Evolutionary conservation across 1,140 invertebrate species (phyloP).

Genomic region (Samia ricini): DNA sequence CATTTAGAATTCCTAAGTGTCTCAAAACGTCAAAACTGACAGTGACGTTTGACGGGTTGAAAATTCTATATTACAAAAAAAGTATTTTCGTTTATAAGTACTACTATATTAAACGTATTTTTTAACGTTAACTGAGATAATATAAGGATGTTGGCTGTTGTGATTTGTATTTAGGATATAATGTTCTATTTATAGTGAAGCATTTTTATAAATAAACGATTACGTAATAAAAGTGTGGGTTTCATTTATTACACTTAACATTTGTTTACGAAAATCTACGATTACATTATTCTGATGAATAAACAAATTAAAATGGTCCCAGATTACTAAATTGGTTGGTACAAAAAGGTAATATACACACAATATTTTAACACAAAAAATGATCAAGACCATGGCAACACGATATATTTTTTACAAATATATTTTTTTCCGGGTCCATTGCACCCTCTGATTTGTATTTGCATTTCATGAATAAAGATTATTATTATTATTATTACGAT

Average conservation of each 20-base stretch:
- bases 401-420: too few relatives aligned
- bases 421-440: too few relatives aligned
- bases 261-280: too few relatives aligned
- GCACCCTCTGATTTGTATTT: too few relatives aligned
- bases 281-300: too few relatives aligned
- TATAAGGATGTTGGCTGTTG: constrained; percentile 43
- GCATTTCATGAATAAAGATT: too few relatives aligned
- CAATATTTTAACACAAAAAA: too few relatives aligned
- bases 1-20: not conserved
- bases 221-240: constrained; percentile 19
- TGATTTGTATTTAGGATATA: constrained; percentile 52
- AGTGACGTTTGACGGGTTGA: not conserved
- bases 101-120: not conserved
- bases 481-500: too few relatives aligned
- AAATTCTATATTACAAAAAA: not conserved
- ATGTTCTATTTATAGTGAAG: constrained; percentile 70
- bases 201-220: constrained; percentile 68
- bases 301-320: too few relatives aligned
- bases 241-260: not conserved
- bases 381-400: too few relatives aligned
- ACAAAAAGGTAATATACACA: too few relatives aligned
- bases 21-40: constrained; percentile 4
- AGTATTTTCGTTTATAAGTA: constrained; percentile 6
- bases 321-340: too few relatives aligned
- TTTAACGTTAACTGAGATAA: constrained; percentile 20